Evolutionary conservation across 2,888 invertebrate species (phyloP).

Genomic region (Oxytorus armatus): DNA sequence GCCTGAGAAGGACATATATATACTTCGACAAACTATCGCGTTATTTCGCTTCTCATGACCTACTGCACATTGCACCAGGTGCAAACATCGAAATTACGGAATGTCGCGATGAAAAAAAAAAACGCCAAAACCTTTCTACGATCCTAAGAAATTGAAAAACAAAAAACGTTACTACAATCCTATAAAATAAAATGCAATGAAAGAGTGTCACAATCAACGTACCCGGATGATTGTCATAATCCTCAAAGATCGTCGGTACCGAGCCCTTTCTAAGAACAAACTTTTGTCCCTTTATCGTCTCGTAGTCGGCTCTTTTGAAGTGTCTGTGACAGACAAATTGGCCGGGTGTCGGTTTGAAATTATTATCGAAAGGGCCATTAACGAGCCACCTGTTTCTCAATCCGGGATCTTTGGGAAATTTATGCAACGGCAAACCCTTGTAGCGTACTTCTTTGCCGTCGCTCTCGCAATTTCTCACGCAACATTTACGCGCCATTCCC

Average conservation of each 20-base stretch:
- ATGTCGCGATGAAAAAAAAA: conserved; percentile 9
- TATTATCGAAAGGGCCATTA: conserved; percentile 87
- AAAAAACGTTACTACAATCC: background rate
- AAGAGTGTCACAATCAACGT: conserved; percentile 46
- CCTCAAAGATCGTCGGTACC: conserved; percentile 89
- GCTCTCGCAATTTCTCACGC: conserved; percentile 87
- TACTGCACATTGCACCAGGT: conserved; percentile 58
- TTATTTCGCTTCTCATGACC: conserved; percentile 38
- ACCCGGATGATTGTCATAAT: conserved; percentile 81
- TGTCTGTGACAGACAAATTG: conserved; percentile 91
- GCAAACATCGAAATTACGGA: conserved; percentile 37
- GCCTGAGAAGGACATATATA: no score
- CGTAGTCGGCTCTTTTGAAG: conserved; percentile 90
- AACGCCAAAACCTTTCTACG: background rate
- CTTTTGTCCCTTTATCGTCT: conserved; percentile 89
- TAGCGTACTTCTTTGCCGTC: conserved; percentile 87
- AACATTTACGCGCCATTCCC: conserved; percentile 89
- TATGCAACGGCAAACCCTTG: conserved; percentile 91
- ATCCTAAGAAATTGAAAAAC: background rate
- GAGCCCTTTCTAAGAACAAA: conserved; percentile 90
- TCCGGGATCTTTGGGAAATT: conserved; percentile 88
- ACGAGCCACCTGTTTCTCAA: conserved; percentile 88
- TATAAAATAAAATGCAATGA: background rate
- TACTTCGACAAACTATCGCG: conserved; percentile 2
- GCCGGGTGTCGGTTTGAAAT: conserved; percentile 86